These are phyloP conservation scores for Sitobion miscanthi DNA, from an alignment of 1,140 invertebrate species.

Conservation along the genomic window DNA sequence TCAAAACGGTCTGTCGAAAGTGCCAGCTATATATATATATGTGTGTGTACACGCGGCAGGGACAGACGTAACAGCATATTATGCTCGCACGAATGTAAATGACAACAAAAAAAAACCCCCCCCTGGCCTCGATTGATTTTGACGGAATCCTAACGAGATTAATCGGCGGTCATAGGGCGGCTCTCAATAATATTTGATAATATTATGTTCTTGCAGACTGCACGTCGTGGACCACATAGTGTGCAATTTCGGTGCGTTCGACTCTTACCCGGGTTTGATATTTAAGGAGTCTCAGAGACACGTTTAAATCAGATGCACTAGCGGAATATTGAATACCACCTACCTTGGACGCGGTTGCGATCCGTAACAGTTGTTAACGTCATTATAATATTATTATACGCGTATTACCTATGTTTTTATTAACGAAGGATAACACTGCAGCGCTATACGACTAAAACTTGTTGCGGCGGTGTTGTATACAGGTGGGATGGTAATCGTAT, in stretches of 20 bases:
- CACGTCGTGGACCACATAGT: background rate
- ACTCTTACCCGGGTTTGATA: background rate
- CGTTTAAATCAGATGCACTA: background rate
- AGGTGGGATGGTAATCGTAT: background rate
- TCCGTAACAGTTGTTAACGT: background rate
- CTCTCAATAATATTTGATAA: background rate
- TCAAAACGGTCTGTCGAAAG: background rate
- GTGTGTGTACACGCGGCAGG: background rate
- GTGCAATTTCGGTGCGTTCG: background rate
- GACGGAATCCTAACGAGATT: background rate
- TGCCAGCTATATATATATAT: background rate
- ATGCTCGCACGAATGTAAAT: background rate
- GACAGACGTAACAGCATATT: background rate
- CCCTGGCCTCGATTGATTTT: background rate
- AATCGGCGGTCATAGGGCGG: background rate
- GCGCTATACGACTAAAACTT: background rate
- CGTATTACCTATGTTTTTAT: background rate
- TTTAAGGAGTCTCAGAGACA: background rate
- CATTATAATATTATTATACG: background rate
- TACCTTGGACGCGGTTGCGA: background rate
- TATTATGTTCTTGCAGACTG: background rate
- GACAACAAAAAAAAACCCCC: background rate
- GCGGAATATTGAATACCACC: background rate
- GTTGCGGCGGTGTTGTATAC: background rate
- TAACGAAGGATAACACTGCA: background rate